Conservation (phyloP, 2,797 vertebrate genomes). For the Acestrorhynchus altus region DNA sequence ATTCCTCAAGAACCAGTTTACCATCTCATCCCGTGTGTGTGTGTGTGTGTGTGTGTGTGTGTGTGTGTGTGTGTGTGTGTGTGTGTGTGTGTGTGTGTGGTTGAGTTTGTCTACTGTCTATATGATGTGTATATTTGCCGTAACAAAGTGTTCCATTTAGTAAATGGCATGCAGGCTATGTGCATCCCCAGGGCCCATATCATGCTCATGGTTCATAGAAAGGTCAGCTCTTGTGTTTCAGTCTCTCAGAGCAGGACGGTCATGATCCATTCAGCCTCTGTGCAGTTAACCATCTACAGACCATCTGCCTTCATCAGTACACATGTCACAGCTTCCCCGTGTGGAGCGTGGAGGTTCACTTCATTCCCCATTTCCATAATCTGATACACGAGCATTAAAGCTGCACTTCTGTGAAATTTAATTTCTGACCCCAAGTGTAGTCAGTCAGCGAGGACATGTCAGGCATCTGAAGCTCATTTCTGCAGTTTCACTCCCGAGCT, state of each 20-base stretch:
- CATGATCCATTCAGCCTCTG: background rate
- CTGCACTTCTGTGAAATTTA: background rate
- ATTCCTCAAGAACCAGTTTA: too few species aligned
- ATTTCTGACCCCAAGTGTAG: background rate
- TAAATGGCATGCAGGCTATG: background rate
- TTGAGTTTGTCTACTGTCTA: background rate
- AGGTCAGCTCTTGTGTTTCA: conserved; percentile 1
- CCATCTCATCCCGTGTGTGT: too few species aligned
- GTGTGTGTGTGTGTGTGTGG: background rate
- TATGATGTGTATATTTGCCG: background rate
- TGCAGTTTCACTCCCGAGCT: too few species aligned
- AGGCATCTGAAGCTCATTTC: background rate
- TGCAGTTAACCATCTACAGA: background rate
- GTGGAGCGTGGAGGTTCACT: background rate
- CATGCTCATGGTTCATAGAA: background rate
- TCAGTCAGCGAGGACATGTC: background rate
- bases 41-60: too few species aligned
- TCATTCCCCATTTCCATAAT: background rate
- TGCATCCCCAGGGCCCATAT: too few species aligned
- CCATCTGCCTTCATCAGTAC: background rate
- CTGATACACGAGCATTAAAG: background rate
- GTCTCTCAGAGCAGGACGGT: background rate
- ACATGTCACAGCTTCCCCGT: background rate
- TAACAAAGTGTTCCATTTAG: background rate
- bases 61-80: too few species aligned